A percentile compares a stretch with the other conserved stretches of the same genome.
These are phyloP conservation scores for Hyperoplus immaculatus DNA, from an alignment of 2,797 vertebrate species.

Conservation along the genomic window DNA sequence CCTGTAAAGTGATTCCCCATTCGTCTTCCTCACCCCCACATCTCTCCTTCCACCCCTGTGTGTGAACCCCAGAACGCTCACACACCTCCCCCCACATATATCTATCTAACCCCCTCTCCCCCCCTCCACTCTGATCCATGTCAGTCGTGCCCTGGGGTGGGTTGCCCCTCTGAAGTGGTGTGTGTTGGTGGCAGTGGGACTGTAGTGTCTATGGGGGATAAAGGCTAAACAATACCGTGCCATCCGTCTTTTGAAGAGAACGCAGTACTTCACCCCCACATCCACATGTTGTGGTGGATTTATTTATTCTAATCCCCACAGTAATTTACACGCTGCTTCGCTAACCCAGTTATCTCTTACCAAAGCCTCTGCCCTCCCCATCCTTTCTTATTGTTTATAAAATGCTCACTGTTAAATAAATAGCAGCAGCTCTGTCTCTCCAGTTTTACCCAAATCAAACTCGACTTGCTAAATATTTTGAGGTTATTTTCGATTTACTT, in stretches of 20 bases:
- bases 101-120: slow-evolving; percentile 35
- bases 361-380: slow-evolving; percentile 17
- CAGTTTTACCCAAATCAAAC: slow-evolving; percentile 4
- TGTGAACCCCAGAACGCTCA: slow-evolving; percentile 17
- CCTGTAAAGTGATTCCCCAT: slow-evolving; percentile 52
- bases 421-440: slow-evolving; percentile 9
- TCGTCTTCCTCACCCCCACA: slow-evolving; percentile 5
- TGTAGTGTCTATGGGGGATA: slow-evolving; percentile 34
- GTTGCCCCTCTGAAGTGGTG: slow-evolving; percentile 40
- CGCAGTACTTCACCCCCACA: slow-evolving; percentile 23
- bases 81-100: slow-evolving; percentile 28
- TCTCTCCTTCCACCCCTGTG: slow-evolving; percentile 34
- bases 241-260: slow-evolving; percentile 40
- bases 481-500: background rate
- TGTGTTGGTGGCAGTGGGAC: slow-evolving; percentile 33
- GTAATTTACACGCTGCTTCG: slow-evolving; percentile 45
- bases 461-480: background rate
- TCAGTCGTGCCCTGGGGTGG: slow-evolving; percentile 62
- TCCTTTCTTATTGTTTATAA: slow-evolving; percentile 30
- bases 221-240: slow-evolving; percentile 45
- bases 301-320: slow-evolving; percentile 60
- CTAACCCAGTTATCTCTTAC: slow-evolving; percentile 43
- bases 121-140: slow-evolving; percentile 53
- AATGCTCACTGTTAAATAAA: slow-evolving; percentile 20
- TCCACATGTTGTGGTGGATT: slow-evolving; percentile 46